Evolutionary conservation across 2,888 invertebrate genomes (phyloP), one percentile per base, ranked within the genome.

Genomic region (Andrena fulva): DNA sequence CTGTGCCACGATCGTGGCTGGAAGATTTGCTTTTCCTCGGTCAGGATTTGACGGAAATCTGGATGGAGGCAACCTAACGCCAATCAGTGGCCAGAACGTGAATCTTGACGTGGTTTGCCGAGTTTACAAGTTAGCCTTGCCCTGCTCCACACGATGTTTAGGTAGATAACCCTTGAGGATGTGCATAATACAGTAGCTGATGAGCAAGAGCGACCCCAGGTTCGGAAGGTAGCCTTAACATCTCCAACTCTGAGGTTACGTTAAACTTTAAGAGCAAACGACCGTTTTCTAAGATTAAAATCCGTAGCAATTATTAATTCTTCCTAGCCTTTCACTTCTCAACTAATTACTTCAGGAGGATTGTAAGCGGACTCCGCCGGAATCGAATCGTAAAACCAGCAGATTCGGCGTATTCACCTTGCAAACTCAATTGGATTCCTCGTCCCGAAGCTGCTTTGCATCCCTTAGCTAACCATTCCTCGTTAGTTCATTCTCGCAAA

Each of bases 111-210:
- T 33, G 27, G 31, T 52, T 60, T 42, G n/a, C 29, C 27, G 27
- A 56, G 59, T 27, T 29, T 12, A 48, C 48, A 70, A 20, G 67
- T 67, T 31, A 20, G 54, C 4, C 77, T 66, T 33, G 56, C 56
- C 10, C 56, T 56, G 56, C 20, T 56, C 27, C 27, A 56, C 12
- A 27, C 56, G 56, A 56, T 56, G 56, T 56, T 56, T 56, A 27
- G 56, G 56, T 56, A 56, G 56, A 56, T 56, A 56, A 56, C 56
- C 56, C 56, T 27, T 20, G 56, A 56, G 56, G 56, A 56, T 27
- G 56, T 56, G 56, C 56, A 56, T 56, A 56, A 56, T 56, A 56
- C 56, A 56, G 56, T 20, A 56, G 56, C 56, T 56, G 56, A 56
- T 24, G 56, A 56, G 56, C 24, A 56, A 56, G 56, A 56, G 50